Evolutionary conservation across 2,797 vertebrate species (phyloP), one percentile per base, ranked within the genome.

Genomic region (Pachyuromys duprasi): DNA sequence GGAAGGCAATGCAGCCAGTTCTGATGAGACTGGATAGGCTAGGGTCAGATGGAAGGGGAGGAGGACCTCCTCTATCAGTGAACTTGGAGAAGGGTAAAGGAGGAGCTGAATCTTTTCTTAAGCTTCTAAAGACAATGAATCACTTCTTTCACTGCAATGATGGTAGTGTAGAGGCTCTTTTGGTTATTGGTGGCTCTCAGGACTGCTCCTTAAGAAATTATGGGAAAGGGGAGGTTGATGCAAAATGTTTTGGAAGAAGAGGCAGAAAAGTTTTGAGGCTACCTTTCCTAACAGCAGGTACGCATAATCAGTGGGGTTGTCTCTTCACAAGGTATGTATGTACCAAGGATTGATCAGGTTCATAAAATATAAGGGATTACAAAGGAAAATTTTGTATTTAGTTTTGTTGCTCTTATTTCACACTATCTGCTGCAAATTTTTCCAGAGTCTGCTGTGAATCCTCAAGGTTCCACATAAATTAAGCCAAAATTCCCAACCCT

Each of bases 71-170:
- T 11, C 49, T 8, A 49, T 49, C 8, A 49, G 45, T 49, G 45
- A 9, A 49, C 45, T 49, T 49, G 45, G 45, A 49, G 11, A 49
- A 9, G 45, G 45, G 45, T 1, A 49, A 8, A 9, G 45, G 45
- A 9, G 45, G 3, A 49, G 45, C 45, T 49, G 11, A 49, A 49
- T 49, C 11, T 49, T 49, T 49, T 49, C 67, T 42, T 88, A 90
- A 95, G 63, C 13, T 20, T 36, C 91, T 33, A 42, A 39, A 82
- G 63, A 91, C 36, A 95, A 96, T 87, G 92, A 91, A 90, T 93
- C 89, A 96, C 6, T 94, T 88, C 42, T 96, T 82, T 45, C n/a
- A 95, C 79, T 90, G 72, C 63, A 86, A 49, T 95, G 76, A 67
- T 95, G 76, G 31, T 57, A 81, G 95, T 87, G 36, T 39, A 88